A percentile compares a stretch with the other conserved stretches of the same genome.
Evolutionary conservation across 2,113 vertebrate genomes (phyloP).

Genomic region (Poeciliopsis occidentalis): DNA sequence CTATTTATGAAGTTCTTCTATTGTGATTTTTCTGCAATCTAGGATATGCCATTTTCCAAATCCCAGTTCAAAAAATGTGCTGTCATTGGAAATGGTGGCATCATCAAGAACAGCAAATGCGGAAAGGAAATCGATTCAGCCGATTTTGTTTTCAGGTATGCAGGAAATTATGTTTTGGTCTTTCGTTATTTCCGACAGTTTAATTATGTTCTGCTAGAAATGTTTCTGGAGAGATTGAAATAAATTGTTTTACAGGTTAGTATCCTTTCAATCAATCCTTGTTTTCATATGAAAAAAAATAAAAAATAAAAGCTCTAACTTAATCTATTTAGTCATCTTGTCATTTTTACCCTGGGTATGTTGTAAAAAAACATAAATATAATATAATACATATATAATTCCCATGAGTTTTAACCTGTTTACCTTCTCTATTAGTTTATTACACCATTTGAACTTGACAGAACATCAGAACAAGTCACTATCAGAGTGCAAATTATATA

Average conservation of each 20-base stretch:
- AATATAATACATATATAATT: background rate
- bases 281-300: no score
- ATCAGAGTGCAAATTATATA: background rate
- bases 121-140: constrained; percentile 93
- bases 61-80: constrained; percentile 98
- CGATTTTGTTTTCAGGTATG: constrained; percentile 94
- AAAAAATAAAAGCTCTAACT: background rate
- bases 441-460: background rate
- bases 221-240: background rate
- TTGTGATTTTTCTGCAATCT: constrained; percentile 32
- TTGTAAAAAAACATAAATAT: background rate
- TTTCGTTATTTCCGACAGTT: constrained; percentile 10
- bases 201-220: background rate
- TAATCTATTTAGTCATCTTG: background rate
- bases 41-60: constrained; percentile 97
- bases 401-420: background rate
- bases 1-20: background rate
- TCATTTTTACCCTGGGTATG: background rate
- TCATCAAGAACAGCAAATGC: constrained; percentile 95
- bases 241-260: background rate
- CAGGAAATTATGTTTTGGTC: background rate
- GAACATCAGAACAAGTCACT: background rate
- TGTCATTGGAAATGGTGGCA: constrained; percentile 95
- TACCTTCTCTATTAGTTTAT: background rate
- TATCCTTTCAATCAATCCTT: no score